These are phyloP conservation scores for Silurus asotus DNA, from an alignment of 2,113 vertebrate species.

Conservation along the genomic window DNA sequence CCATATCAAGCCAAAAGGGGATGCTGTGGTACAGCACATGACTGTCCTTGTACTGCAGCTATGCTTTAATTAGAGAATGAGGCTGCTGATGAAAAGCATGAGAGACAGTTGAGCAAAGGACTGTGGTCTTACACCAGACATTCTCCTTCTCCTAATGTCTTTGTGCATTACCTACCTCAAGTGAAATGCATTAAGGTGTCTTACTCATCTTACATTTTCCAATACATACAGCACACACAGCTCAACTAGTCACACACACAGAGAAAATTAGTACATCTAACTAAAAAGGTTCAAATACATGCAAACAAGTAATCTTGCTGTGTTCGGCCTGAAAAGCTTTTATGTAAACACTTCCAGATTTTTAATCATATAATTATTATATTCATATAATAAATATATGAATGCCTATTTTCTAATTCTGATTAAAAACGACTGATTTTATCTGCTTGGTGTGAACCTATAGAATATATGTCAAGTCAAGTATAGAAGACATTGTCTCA, in stretches of 20 bases:
- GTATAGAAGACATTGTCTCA: too few relatives aligned
- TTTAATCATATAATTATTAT: too few relatives aligned
- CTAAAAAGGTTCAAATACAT: not conserved
- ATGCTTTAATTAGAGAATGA: slow-evolving; percentile 7
- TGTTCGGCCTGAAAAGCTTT: too few relatives aligned
- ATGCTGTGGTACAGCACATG: slow-evolving; percentile 54
- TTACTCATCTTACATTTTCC: not conserved
- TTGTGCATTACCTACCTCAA: not conserved
- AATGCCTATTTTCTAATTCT: too few relatives aligned
- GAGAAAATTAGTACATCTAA: not conserved
- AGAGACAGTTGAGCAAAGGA: not conserved
- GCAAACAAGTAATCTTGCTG: too few relatives aligned
- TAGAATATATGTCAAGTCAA: too few relatives aligned
- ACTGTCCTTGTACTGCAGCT: not conserved
- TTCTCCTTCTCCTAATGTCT: not conserved
- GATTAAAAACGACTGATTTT: too few relatives aligned
- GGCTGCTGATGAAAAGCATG: not conserved
- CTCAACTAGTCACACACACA: not conserved
- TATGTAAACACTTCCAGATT: too few relatives aligned
- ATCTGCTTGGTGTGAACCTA: too few relatives aligned
- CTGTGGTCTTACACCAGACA: not conserved
- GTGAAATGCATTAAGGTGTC: not conserved
- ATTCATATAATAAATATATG: too few relatives aligned
- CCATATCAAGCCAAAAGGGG: slow-evolving; percentile 62
- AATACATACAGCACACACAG: not conserved